These are phyloP conservation scores for Sitta europaea DNA, from an alignment of 2,113 vertebrate species.

Conservation along the genomic window DNA sequence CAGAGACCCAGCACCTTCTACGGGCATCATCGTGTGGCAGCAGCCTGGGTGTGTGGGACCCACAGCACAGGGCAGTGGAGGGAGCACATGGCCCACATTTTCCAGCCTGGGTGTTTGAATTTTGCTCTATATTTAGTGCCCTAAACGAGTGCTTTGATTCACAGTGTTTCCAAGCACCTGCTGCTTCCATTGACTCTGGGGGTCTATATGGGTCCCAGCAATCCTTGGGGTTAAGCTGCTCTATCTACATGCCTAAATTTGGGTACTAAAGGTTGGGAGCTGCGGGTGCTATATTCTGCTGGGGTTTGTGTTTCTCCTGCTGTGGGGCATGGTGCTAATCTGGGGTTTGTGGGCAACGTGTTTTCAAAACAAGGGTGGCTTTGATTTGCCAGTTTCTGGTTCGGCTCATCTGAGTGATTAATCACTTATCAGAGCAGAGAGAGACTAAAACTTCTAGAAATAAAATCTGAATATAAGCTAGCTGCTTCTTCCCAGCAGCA, in stretches of 20 bases:
- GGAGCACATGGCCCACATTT: conserved; percentile 17
- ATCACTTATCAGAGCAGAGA: background rate
- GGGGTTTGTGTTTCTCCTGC: conserved; percentile 40
- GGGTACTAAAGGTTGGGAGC: conserved; percentile 32
- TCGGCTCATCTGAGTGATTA: background rate
- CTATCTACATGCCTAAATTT: conserved; percentile 59
- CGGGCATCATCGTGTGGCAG: background rate
- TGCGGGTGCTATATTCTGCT: conserved; percentile 45
- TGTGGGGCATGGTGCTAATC: background rate
- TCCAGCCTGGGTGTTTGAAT: conserved; percentile 43
- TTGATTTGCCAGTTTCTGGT: conserved; percentile 36
- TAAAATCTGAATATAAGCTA: background rate
- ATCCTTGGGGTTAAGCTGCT: conserved; percentile 32
- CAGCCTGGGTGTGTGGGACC: background rate
- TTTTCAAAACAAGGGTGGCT: conserved; percentile 17
- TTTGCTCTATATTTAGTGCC: conserved; percentile 59
- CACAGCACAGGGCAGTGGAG: background rate
- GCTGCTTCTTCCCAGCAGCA: background rate
- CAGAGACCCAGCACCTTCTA: background rate
- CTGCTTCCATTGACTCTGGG: conserved; percentile 39
- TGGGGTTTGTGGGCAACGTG: background rate
- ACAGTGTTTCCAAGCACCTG: conserved; percentile 57
- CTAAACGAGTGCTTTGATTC: conserved; percentile 35
- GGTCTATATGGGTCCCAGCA: conserved; percentile 53
- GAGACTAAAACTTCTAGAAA: background rate